Evolutionary conservation across 53 echinoderm and acorn worm genomes (phyloP).

Genomic region (Pentamera pediparva): DNA sequence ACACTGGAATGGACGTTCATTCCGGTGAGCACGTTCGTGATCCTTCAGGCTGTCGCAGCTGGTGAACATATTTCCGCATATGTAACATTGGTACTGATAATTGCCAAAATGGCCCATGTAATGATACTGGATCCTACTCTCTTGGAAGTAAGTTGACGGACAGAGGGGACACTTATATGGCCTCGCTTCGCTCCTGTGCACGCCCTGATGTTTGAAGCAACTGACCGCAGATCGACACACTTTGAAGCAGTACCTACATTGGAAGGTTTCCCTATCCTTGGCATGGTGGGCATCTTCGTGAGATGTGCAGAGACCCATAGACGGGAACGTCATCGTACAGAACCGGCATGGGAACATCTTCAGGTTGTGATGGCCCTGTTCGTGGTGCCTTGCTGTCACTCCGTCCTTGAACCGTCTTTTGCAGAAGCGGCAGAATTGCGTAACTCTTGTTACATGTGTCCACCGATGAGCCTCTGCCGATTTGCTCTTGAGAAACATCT

Average conservation of each 20-base stretch:
- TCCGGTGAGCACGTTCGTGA: conserved; percentile 43
- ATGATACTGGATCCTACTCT: not conserved
- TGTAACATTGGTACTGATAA: conserved; percentile 22
- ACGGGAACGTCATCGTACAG: too few relatives aligned
- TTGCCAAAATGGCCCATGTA: not conserved
- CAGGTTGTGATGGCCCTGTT: too few relatives aligned
- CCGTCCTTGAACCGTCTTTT: too few relatives aligned
- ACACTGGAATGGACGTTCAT: conserved; percentile 43
- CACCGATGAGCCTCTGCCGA: too few relatives aligned
- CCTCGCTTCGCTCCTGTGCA: not conserved
- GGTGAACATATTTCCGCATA: conserved; percentile 37
- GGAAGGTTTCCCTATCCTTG: not conserved
- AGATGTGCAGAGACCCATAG: too few relatives aligned
- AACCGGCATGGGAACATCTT: too few relatives aligned
- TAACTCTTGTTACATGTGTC: too few relatives aligned
- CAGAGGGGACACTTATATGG: conserved; percentile 26
- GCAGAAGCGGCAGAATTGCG: too few relatives aligned
- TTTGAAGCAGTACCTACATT: not conserved
- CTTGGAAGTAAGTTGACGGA: not conserved
- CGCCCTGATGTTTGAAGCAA: conserved; percentile 13
- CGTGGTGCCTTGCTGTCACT: too few relatives aligned
- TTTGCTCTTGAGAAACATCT: too few relatives aligned
- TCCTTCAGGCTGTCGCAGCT: conserved; percentile 7
- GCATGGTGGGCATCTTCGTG: too few relatives aligned
- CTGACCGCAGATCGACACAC: not conserved